phyloP scores from a whole-genome alignment of 1,140 invertebrate genomes.

The Aphaenogaster rudis region DNA sequence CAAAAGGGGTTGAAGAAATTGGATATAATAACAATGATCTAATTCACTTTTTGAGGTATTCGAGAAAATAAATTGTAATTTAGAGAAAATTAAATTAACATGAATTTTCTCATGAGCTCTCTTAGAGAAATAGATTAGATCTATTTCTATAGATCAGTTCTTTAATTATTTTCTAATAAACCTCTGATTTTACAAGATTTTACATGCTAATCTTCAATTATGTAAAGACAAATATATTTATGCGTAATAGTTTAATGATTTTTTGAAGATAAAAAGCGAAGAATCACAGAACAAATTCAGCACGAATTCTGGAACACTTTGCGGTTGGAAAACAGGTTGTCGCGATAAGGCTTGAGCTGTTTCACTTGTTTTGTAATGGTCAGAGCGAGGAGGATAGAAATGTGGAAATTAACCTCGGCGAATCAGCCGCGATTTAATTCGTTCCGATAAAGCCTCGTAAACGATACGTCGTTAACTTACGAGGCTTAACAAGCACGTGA shows the following conservation, averaged over 20 bases:
- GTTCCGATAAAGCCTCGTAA: constrained; percentile 32
- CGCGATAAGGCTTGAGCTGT: constrained; percentile 6
- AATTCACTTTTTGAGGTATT: background rate
- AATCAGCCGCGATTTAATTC: constrained; percentile 46
- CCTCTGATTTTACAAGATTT: background rate
- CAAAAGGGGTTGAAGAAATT: background rate
- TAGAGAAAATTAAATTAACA: background rate
- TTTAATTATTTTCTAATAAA: constrained; percentile 15
- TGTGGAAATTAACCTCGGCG: constrained; percentile 31
- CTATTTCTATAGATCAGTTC: background rate
- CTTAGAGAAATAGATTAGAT: background rate
- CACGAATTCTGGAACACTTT: constrained; percentile 18
- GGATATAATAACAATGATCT: background rate
- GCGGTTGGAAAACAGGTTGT: constrained; percentile 2
- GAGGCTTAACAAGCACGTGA: constrained; percentile 48
- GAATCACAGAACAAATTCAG: background rate
- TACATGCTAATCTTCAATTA: background rate
- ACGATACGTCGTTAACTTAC: constrained; percentile 51
- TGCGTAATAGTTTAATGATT: background rate
- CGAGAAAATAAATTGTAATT: background rate
- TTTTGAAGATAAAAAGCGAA: background rate
- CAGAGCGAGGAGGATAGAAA: background rate
- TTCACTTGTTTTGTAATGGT: constrained; percentile 10
- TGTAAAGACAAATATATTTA: background rate
- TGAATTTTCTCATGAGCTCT: background rate